Evolutionary conservation across 2,113 vertebrate species (phyloP).

Genomic region (Zosterops hypoxanthus): DNA sequence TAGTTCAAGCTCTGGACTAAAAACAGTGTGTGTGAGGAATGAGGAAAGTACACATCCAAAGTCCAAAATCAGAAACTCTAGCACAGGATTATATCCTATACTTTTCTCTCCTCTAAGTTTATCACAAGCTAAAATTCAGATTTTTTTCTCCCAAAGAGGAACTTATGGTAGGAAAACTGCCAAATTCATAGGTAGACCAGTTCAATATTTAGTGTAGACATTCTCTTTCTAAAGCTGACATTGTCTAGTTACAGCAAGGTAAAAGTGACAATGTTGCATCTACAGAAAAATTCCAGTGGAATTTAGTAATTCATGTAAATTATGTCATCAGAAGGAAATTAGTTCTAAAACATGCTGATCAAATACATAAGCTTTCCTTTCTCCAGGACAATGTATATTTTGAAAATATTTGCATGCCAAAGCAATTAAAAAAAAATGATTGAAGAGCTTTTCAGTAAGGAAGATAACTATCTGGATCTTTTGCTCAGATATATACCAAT

Average conservation of each 20-base stretch:
- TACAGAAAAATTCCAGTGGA: neutral
- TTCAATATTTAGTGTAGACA: neutral
- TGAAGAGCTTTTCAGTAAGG: neutral
- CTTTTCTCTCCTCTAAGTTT: neutral
- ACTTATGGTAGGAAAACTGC: neutral
- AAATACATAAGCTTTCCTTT: neutral
- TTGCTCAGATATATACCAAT: neutral
- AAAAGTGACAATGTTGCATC: neutral
- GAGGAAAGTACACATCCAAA: neutral
- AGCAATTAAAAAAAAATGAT: neutral
- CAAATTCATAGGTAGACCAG: neutral
- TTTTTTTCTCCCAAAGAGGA: neutral
- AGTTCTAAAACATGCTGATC: neutral
- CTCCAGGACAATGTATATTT: neutral
- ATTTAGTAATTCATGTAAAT: neutral
- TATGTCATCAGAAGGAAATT: neutral
- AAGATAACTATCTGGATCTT: neutral
- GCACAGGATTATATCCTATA: neutral
- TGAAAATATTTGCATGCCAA: neutral
- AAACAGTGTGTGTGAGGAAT: neutral
- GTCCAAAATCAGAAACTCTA: neutral
- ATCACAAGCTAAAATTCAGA: neutral
- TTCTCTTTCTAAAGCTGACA: neutral
- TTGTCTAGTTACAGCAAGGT: neutral
- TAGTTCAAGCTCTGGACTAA: neutral